Evolutionary conservation across 2,113 vertebrate genomes (phyloP).

Genomic region (Poecilia latipinna): DNA sequence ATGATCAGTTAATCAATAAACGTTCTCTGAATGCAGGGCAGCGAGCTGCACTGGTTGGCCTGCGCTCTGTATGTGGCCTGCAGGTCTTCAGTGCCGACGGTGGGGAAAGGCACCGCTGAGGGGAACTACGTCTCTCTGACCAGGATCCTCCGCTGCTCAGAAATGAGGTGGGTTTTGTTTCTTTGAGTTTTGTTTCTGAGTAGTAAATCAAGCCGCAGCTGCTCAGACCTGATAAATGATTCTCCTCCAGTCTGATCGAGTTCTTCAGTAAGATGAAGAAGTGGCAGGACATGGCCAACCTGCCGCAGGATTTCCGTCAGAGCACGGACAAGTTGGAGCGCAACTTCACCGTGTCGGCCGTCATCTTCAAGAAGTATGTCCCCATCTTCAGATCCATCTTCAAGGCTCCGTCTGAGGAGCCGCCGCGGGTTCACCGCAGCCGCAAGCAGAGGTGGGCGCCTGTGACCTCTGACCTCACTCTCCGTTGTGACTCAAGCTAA

Average conservation of each 20-base stretch:
- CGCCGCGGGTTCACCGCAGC: slow-evolving; percentile 88
- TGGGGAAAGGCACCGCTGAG: slow-evolving; percentile 88
- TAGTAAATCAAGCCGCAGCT: too few relatives aligned
- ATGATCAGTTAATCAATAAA: not conserved
- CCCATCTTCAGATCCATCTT: slow-evolving; percentile 94
- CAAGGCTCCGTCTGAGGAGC: slow-evolving; percentile 89
- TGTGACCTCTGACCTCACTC: slow-evolving; percentile 13
- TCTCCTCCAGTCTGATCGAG: slow-evolving; percentile 86
- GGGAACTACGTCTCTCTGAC: slow-evolving; percentile 95
- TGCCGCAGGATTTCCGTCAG: slow-evolving; percentile 88
- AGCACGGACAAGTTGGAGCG: slow-evolving; percentile 90
- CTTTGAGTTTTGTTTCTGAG: not conserved
- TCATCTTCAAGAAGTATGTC: slow-evolving; percentile 95
- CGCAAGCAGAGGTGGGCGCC: slow-evolving; percentile 88
- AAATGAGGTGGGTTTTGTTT: slow-evolving; percentile 82
- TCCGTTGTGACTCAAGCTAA: too few relatives aligned
- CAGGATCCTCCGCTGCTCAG: slow-evolving; percentile 88
- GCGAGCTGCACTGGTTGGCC: slow-evolving; percentile 92
- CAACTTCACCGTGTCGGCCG: slow-evolving; percentile 93
- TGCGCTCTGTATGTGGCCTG: slow-evolving; percentile 95
- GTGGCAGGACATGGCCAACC: slow-evolving; percentile 94
- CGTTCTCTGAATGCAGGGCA: slow-evolving; percentile 80
- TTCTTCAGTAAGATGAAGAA: slow-evolving; percentile 98
- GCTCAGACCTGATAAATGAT: not conserved
- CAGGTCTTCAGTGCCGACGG: slow-evolving; percentile 89